Conservation (phyloP, 1,140 invertebrate genomes). For the Muscidifurax raptorellus region DNA sequence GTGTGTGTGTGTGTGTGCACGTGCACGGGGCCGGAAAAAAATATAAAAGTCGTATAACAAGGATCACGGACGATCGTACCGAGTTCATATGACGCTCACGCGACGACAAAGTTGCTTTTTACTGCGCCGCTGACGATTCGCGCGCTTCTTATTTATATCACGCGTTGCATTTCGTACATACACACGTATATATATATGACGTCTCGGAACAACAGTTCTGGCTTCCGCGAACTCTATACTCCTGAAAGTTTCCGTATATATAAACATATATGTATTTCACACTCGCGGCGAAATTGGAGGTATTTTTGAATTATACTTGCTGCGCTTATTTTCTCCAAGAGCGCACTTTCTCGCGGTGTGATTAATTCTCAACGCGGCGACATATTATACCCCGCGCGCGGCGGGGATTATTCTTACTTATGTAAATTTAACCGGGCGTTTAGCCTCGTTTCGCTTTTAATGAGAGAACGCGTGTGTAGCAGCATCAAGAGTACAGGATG, state of each 20-base stretch:
- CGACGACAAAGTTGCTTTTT: background rate
- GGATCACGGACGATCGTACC: background rate
- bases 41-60: background rate
- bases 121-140: too few species aligned
- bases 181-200: too few species aligned
- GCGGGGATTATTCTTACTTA: constrained; percentile 40
- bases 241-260: background rate
- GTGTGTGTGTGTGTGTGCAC: too few species aligned
- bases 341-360: too few species aligned
- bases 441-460: constrained; percentile 28
- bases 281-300: too few species aligned
- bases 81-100: background rate
- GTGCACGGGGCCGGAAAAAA: too few species aligned
- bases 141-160: constrained; percentile 36
- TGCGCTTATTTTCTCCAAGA: too few species aligned
- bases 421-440: constrained; percentile 33
- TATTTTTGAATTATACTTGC: too few species aligned
- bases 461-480: constrained; percentile 8
- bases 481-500: background rate
- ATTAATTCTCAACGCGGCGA: too few species aligned
- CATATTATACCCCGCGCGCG: background rate
- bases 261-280: too few species aligned
- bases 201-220: too few species aligned
- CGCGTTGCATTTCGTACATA: background rate
- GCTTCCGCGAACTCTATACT: too few species aligned